These are phyloP conservation scores for Calidris pugnax DNA, from an alignment of 2,113 vertebrate species.

Conservation along the genomic window DNA sequence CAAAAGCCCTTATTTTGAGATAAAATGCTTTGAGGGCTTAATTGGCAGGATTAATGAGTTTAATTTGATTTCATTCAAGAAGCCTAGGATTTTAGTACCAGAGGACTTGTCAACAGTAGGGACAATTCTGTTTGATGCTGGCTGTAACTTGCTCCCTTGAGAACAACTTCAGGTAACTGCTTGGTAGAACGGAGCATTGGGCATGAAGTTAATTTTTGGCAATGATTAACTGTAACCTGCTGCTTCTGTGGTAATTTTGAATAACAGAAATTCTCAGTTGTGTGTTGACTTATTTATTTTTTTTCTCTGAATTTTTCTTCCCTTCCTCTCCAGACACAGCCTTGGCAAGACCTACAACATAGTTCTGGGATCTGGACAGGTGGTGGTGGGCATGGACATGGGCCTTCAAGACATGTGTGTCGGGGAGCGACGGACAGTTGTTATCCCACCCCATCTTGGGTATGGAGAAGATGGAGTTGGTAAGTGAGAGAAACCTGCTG, in stretches of 20 bases:
- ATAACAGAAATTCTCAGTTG: neutral
- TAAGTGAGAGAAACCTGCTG: conserved; percentile 69
- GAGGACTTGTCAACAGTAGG: neutral
- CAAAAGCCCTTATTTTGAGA: neutral
- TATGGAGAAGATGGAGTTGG: conserved; percentile 95
- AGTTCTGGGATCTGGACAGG: conserved; percentile 91
- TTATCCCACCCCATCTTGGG: conserved; percentile 92
- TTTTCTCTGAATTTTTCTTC: neutral
- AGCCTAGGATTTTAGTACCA: neutral
- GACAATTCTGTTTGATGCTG: neutral
- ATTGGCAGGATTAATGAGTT: neutral
- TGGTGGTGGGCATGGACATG: conserved; percentile 94
- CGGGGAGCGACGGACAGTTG: conserved; percentile 85
- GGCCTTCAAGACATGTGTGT: conserved; percentile 94
- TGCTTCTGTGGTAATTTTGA: neutral
- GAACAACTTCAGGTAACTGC: neutral
- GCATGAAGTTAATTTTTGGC: neutral
- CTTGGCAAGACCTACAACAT: conserved; percentile 96
- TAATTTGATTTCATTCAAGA: neutral
- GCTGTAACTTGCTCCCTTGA: neutral
- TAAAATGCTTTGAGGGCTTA: neutral
- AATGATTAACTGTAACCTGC: neutral
- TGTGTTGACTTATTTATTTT: neutral
- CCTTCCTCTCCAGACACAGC: conserved; percentile 76
- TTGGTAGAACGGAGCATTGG: neutral